Conservation (phyloP, 2,888 invertebrate species). For the Sphaerophoria taeniata region DNA sequence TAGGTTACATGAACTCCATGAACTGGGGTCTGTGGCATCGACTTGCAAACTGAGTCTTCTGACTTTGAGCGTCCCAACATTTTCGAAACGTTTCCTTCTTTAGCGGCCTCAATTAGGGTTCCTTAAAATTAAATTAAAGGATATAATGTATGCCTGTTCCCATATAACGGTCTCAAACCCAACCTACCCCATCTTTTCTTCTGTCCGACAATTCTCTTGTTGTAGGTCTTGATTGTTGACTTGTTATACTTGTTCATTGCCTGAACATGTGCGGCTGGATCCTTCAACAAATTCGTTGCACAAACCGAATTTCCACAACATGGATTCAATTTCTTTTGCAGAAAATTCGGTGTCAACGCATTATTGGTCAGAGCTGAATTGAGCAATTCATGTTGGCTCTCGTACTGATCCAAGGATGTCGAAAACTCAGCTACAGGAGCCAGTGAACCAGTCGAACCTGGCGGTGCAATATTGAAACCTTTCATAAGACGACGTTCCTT, state of each 20-base stretch:
- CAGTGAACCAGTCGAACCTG: constrained; percentile 86
- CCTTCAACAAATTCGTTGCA: constrained; percentile 68
- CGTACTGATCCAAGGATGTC: constrained; percentile 87
- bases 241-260: constrained; percentile 80
- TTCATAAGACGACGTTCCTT: constrained; percentile 97
- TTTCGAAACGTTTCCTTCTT: constrained; percentile 90
- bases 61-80: constrained; percentile 91
- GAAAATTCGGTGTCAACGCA: constrained; percentile 82
- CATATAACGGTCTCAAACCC: neutral
- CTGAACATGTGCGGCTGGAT: constrained; percentile 73
- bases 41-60: constrained; percentile 90
- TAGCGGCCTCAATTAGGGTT: constrained; percentile 93
- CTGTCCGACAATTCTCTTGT: constrained; percentile 85
- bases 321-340: constrained; percentile 79
- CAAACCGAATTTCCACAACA: constrained; percentile 79
- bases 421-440: constrained; percentile 92
- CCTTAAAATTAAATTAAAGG: constrained; percentile 74
- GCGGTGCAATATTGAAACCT: constrained; percentile 94
- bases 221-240: constrained; percentile 80
- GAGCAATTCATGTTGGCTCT: constrained; percentile 86
- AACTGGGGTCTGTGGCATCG: constrained; percentile 85
- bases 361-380: constrained; percentile 89
- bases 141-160: neutral
- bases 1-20: constrained; percentile 86
- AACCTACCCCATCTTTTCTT: constrained; percentile 89